A percentile compares a stretch with the other conserved stretches of the same genome.
Conservation (phyloP, 2,888 invertebrate species). For the Macaria notata region DNA sequence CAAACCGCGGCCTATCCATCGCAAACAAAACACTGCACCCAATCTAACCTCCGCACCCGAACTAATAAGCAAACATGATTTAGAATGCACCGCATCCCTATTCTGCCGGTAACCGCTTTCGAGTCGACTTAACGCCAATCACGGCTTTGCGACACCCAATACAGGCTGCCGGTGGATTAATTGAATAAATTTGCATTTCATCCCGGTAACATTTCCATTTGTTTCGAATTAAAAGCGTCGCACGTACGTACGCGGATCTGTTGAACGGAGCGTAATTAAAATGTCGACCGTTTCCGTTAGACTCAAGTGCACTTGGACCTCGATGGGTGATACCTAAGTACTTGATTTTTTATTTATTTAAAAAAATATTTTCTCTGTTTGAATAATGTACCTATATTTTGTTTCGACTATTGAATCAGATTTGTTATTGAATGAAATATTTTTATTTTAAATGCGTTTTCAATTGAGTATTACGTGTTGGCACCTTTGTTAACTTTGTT, state of each 20-base stretch:
- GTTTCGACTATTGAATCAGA: no score
- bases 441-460: no score
- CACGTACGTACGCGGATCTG: slow-evolving; percentile 29
- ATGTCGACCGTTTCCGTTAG: slow-evolving; percentile 3
- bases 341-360: no score
- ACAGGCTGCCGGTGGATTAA: slow-evolving; percentile 73
- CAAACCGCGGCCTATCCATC: background rate
- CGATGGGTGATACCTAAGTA: slow-evolving; percentile 1
- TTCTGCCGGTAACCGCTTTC: slow-evolving; percentile 64
- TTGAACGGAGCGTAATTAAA: slow-evolving; percentile 34
- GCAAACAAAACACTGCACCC: slow-evolving; percentile 13
- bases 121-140: slow-evolving; percentile 75
- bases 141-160: slow-evolving; percentile 74
- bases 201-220: slow-evolving; percentile 73
- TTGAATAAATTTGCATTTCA: slow-evolving; percentile 81
- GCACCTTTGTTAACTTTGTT: no score
- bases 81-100: slow-evolving; percentile 59
- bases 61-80: slow-evolving; percentile 71
- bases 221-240: slow-evolving; percentile 64
- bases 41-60: slow-evolving; percentile 35
- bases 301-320: background rate
- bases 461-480: no score
- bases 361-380: no score
- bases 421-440: no score
- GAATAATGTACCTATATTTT: no score